These are phyloP conservation scores for Cinclus cinclus DNA, from an alignment of 2,113 vertebrate species.

Conservation along the genomic window DNA sequence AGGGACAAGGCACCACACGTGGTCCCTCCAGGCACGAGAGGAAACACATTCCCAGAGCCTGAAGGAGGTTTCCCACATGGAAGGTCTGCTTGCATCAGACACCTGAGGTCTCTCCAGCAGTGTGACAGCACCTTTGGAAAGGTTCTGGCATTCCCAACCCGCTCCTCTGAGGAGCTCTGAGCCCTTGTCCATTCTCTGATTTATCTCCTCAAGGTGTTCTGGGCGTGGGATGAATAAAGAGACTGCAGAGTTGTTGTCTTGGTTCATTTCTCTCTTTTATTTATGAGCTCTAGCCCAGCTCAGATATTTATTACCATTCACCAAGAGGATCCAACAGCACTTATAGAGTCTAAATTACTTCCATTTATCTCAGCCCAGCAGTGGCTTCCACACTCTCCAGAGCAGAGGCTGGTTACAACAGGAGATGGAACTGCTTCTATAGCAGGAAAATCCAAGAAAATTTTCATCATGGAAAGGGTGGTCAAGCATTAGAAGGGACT, in stretches of 20 bases:
- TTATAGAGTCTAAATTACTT: neutral
- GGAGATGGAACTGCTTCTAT: rapidly evolving
- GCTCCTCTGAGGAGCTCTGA: neutral
- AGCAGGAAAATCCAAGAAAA: neutral
- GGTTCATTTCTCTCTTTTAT: neutral
- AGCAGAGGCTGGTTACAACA: neutral
- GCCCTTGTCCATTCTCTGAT: neutral
- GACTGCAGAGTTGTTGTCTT: neutral
- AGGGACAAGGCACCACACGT: rapidly evolving
- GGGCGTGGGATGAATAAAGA: neutral
- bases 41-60: neutral
- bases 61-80: neutral
- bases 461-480: neutral
- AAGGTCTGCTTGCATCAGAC: neutral
- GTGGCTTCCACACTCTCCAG: neutral
- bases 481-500: neutral
- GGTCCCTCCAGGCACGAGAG: neutral
- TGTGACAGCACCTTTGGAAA: neutral
- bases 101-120: neutral
- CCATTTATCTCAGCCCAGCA: neutral
- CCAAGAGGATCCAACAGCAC: neutral
- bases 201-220: neutral
- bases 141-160: neutral
- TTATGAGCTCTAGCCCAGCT: neutral
- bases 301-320: neutral